Evolutionary conservation across 2,888 invertebrate species (phyloP), one percentile per base, ranked within the genome.

Genomic region (Lissonota sp.): DNA sequence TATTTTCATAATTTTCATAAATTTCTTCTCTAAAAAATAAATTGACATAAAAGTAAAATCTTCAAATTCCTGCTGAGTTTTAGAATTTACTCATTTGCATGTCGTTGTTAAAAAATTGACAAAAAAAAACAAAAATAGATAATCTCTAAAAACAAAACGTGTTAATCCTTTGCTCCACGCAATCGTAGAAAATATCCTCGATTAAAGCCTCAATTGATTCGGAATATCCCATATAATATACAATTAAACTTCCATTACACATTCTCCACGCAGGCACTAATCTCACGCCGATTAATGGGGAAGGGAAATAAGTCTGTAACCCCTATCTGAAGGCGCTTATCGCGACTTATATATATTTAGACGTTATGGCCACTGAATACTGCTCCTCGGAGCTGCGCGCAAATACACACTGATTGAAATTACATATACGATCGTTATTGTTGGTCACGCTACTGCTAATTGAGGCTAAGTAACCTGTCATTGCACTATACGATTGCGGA

Each of bases 361-460:
- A 67, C 39, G 71, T 72, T 26, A 3, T 2, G 46, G 71, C 80
- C 74, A 70, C 71, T 55, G 75, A 72, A 62, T 55, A 37, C 14
- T n/a, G 14, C 39, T 40, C 46, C 55, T 6, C 12, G 55, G 37
- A 10, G 16, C 55, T 0, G 44, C 69, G 53, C 39, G 6, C 40
- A 49, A 57, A 40, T 39, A 6, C 46, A n/a, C 26, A 26, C 26
- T 26, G 26, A 26, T 26, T 26, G 26, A 26, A 26, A 26, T 26
- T 26, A 26, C 26, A 26, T 2, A 26, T 26, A 64, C 51, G 12
- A 58, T 57, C 69, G 70, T 83, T 77, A 82, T 85, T 84, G 84
- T 85, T 79, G 64, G 83, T 84, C 84, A 84, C 79, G 85, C 72
- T 66, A 60, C 63, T 66, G 70, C 76, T 78, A 76, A 83, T 80